Percentiles rank a stretch among this genome's conserved stretches.
Evolutionary conservation across 1,140 invertebrate species (phyloP).

Genomic region (Drosophila ohnishii): DNA sequence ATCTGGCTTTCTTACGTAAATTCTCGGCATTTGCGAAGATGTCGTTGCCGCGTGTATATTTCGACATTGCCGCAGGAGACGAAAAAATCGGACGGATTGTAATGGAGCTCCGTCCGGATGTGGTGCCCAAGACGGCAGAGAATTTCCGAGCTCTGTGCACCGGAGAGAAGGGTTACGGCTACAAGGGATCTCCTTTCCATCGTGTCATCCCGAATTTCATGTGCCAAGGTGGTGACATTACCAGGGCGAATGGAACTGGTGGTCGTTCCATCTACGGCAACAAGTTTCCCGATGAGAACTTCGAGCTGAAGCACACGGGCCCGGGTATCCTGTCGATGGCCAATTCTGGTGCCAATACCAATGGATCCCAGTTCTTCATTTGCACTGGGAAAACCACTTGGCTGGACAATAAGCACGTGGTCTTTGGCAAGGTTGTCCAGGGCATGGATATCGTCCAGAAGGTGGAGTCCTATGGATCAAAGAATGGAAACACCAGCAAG

Average conservation of each 20-base stretch:
- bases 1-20: constrained; percentile 24
- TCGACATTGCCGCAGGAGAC: constrained; percentile 26
- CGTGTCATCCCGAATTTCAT: constrained; percentile 98
- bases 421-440: constrained; percentile 96
- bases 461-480: constrained; percentile 90
- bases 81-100: constrained; percentile 26
- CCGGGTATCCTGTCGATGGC: constrained; percentile 96
- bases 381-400: constrained; percentile 96
- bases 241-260: constrained; percentile 96
- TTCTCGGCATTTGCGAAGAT: constrained; percentile 19
- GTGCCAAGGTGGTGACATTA: constrained; percentile 98
- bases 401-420: constrained; percentile 97
- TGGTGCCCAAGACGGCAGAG: constrained; percentile 95
- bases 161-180: constrained; percentile 95
- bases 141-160: constrained; percentile 97
- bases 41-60: constrained; percentile 33
- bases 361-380: constrained; percentile 97
- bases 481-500: constrained; percentile 92
- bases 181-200: constrained; percentile 95
- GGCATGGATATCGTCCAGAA: constrained; percentile 97
- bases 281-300: constrained; percentile 98
- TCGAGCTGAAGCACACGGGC: constrained; percentile 94
- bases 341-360: constrained; percentile 96
- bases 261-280: constrained; percentile 97
- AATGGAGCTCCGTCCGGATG: constrained; percentile 91